These are phyloP conservation scores for Porites lobata DNA, from an alignment of 92 coral and sea anemone genomes.

Conservation along the genomic window DNA sequence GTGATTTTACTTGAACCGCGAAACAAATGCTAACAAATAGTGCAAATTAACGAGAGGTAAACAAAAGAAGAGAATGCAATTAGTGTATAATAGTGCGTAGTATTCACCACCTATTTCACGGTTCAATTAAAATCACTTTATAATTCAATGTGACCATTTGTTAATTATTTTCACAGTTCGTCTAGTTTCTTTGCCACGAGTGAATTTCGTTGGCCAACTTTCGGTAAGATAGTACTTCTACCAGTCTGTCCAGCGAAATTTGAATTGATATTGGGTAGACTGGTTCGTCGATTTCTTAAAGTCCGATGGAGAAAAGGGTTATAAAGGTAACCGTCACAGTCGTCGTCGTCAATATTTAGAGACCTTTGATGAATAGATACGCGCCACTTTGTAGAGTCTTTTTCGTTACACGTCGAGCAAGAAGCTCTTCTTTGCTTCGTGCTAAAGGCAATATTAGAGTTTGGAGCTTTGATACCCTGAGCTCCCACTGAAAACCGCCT, in stretches of 20 bases:
- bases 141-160: too few relatives aligned
- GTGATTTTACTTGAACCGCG: too few relatives aligned
- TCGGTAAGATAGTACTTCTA: not conserved
- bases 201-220: slow-evolving; percentile 1
- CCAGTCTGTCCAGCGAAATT: not conserved
- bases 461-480: not conserved
- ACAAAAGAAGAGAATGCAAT: too few relatives aligned
- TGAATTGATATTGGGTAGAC: not conserved
- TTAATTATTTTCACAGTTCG: too few relatives aligned
- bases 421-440: slow-evolving; percentile 15
- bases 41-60: too few relatives aligned
- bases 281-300: slow-evolving; percentile 1
- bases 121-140: too few relatives aligned
- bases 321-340: not conserved
- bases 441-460: not conserved
- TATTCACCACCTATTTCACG: too few relatives aligned
- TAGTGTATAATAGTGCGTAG: too few relatives aligned
- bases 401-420: not conserved
- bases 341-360: not conserved
- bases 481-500: slow-evolving; percentile 17
- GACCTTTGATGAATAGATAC: not conserved
- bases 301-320: not conserved
- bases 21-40: too few relatives aligned
- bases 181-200: not conserved
- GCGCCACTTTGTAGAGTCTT: slow-evolving; percentile 1